Evolutionary conservation across 2,797 vertebrate species (phyloP), one percentile per base, ranked within the genome.

Genomic region (Scolopax rusticola): DNA sequence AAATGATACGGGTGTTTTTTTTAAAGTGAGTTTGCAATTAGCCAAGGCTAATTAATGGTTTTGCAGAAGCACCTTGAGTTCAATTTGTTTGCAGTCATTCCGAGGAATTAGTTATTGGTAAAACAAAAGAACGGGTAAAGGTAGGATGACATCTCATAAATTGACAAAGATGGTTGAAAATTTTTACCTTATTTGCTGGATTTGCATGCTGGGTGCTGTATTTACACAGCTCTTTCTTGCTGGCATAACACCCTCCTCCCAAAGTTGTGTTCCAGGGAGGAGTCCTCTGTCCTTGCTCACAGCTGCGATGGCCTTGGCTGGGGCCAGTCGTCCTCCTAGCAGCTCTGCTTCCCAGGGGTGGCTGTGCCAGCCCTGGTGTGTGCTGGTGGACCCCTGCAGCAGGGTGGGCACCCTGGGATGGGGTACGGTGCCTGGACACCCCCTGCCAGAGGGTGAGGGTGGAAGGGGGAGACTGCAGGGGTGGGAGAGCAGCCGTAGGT

Each of bases 321-420:
- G 41, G 45, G 50, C 79, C 50, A 71, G 36, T 50, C 12, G 11
- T 57, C 73, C 57, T 79, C 32, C 48, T 19, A 23, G 54, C 79
- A 88, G 73, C 74, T 78, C 61, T 71, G 69, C 85, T 91, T 93
- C 48, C 51, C 53, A 12, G 80, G 61, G 53, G 1, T 27, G 45
- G 21, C 48, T 54, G 75, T 76, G 76, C 63, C 67, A 48, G 32
- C 38, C 75, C 36, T 0, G 27, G 5, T 12, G 24, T 60, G 73
- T 15, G 65, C 64, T 64, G 54, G 11, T 33, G 77, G 32, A 12
- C 33, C 68, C 48, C 38, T 54, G 79, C 1, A 2, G 50, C 4
- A 2, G 36, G 41, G 11, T 0, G 0, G 30, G 56, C 43, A 36
- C 21, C 27, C 10, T 3, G 2, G 64, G 68, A 11, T 21, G 30